Base-by-base conservation (phyloP, 2,113 vertebrate genomes). In the Euleptes europaea region DNA sequence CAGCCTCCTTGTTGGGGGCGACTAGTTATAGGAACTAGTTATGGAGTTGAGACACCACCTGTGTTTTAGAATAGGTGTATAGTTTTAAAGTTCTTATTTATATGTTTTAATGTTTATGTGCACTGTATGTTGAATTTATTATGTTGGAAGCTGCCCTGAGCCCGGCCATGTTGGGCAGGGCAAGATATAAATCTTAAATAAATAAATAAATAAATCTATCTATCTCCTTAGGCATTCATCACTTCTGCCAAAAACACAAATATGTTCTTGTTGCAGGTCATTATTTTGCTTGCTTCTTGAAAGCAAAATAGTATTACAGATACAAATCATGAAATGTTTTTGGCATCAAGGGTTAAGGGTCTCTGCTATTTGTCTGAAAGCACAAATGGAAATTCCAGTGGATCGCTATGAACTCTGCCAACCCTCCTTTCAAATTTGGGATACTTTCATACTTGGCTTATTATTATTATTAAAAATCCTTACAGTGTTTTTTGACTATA, bases 281-380 rank as follows among this genome's bases (percentile, higher is more conserved):
- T 71, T 15, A 12, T 38, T 9, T 0, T 81, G 21, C 40, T 1
- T 35, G 23, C 23, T 67, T 69, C 2, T 57, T 57, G 47, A 40
- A 79, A 72, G n/a, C 38, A 78, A 47, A 15, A 9, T 21, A 77
- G 44, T 38, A 67, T 51, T n/a, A 10, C 28, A 80, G 74, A 80
- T 0, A 1, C 10, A 23, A 63, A 14, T 12, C 31, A 31, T 63
- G 8, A 63, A 4, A 83, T 73, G 51, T 21, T 78, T 42, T 67
- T 83, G 76, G 76, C 66, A 38, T 1, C 51, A 33, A 38, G 35
- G 57, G 15, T 26, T 72, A 31, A 13, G 28, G n/a, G 3, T 15
- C n/a, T n/a, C 83, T 65, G n/a, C 74, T 44, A 15, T 83, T 80
- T 72, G 65, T 80, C 82, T 85, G 79, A 49, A 83, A 73, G 67